Evolutionary conservation across 2,113 vertebrate species (phyloP), one percentile per base, ranked within the genome.

Genomic region (Bombycilla garrulus): DNA sequence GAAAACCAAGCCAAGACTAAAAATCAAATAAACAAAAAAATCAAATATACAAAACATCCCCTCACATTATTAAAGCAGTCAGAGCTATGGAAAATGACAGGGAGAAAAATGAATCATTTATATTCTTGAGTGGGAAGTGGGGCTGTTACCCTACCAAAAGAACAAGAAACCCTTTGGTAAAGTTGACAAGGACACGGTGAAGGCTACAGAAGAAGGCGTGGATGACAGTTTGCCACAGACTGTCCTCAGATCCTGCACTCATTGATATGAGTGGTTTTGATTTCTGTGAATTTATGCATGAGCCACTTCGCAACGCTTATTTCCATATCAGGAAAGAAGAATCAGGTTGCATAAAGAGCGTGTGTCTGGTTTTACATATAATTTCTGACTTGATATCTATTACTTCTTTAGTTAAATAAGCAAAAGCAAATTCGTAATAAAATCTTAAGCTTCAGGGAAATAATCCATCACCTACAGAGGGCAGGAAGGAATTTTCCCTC

Each of bases 401-500:
- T 92, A 48, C 31, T 12, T 66, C 31, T 74, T 47, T 33, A 76
- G 24, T 66, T 86, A 74, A 83, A 88, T 53, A 88, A 88, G 20
- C 2, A 1, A 83, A 90, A 73, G 20, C 5, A 45, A 70, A 92
- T 19, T 83, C 2, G 0, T 81, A 81, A 88, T 60, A 92, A 96
- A 92, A 86, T 71, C 58, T 29, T 88, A 48, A 62, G 25, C 76
- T 86, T 83, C 15, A 35, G 80, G 82, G 67, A 79, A 64, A 71
- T 56, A 86, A 78, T 90, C 42, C 56, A 61, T 93, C 70, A 71
- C 44, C 22, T 90, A 7, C 0, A 0, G 53, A 88, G 57, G 53
- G 57, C 72, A 78, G 62, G 85, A 84, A 86, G 57, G 53, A 58
- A 36, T 90, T 91, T 87, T 77, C 66, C 54, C 21, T 78, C 56